Percentiles rank a stretch among this genome's conserved stretches.
Conservation (phyloP, 1,140 invertebrate species). For the Ceratina calcarata region DNA sequence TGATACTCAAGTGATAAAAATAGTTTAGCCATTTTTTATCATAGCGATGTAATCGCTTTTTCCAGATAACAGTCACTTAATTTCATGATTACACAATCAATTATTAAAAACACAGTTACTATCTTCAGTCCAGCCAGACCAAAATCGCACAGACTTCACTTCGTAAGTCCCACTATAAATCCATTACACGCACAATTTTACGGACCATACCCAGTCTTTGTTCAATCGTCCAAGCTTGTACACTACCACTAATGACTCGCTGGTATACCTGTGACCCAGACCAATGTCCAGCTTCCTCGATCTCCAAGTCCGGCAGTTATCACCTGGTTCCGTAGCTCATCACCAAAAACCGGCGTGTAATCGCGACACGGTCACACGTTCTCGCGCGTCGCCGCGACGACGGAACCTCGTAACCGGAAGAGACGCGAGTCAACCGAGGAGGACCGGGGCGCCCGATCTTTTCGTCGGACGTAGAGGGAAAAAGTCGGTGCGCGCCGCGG, state of each 20-base stretch:
- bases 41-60: no score
- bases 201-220: no score
- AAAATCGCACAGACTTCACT: not conserved
- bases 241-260: not conserved
- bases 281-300: not conserved
- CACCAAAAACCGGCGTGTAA: not conserved
- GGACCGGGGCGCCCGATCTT: not conserved
- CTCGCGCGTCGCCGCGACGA: slow-evolving; percentile 29
- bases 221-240: not conserved
- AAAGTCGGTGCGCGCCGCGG: slow-evolving; percentile 45
- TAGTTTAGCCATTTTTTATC: no score
- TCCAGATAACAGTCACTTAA: no score
- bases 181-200: not conserved
- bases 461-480: slow-evolving; percentile 34
- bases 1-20: no score
- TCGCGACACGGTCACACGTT: not conserved
- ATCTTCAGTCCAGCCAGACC: no score
- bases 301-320: not conserved
- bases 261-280: not conserved
- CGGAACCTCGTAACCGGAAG: slow-evolving; percentile 14
- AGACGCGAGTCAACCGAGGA: not conserved
- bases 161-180: not conserved
- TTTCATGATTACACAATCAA: no score
- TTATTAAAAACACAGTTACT: no score
- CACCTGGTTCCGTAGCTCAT: not conserved